Evolutionary conservation across 1,140 invertebrate genomes (phyloP).

Genomic region (Drosophila orosa): DNA sequence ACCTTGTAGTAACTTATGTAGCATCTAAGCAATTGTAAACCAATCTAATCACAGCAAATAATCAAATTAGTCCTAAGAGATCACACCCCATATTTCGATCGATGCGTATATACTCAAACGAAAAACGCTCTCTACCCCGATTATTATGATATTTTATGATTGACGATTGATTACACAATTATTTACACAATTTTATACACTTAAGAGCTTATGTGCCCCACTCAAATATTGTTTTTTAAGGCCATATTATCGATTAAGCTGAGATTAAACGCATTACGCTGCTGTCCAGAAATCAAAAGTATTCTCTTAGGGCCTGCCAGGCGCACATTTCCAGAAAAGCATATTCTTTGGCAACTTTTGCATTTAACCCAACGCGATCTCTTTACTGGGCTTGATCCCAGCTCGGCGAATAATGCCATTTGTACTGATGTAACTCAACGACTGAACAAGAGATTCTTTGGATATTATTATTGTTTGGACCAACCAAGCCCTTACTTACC

Average conservation of each 20-base stretch:
- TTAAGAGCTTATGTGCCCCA: constrained; percentile 15
- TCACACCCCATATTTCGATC: constrained; percentile 6
- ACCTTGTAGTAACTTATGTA: constrained; percentile 60
- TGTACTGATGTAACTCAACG: constrained; percentile 39
- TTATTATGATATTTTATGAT: constrained; percentile 13
- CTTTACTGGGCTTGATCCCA: constrained; percentile 23
- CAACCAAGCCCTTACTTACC: constrained; percentile 12
- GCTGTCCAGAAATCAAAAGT: constrained; percentile 35
- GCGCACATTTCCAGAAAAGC: constrained; percentile 17
- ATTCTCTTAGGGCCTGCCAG: constrained; percentile 13
- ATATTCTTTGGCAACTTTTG: not conserved
- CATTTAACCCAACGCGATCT: constrained; percentile 41
- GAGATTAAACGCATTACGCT: constrained; percentile 18
- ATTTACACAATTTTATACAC: constrained; percentile 32
- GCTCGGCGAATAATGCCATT: constrained; percentile 48
- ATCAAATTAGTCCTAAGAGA: constrained; percentile 70
- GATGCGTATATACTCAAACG: constrained; percentile 26
- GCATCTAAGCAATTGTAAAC: constrained; percentile 62
- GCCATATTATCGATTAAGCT: constrained; percentile 20
- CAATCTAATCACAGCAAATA: constrained; percentile 76
- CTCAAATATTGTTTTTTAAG: constrained; percentile 36
- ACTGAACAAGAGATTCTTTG: constrained; percentile 54
- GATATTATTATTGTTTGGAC: constrained; percentile 27
- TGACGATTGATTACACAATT: constrained; percentile 7
- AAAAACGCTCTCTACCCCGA: not conserved